Evolutionary conservation across 2,797 vertebrate genomes (phyloP).

Genomic region (Poeciliopsis presidionis): DNA sequence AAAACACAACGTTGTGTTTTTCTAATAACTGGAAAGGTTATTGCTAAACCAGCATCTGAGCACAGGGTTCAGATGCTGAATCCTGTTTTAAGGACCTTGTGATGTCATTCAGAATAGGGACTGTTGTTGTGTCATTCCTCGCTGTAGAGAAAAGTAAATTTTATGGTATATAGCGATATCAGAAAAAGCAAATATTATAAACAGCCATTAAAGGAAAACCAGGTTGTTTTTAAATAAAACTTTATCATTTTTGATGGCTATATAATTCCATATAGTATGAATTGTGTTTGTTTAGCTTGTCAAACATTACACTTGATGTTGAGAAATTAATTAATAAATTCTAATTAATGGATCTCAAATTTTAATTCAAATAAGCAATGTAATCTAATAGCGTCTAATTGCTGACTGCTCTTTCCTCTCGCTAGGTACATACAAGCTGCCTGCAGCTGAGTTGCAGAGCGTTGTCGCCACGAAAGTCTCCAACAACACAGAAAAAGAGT

Average conservation of each 20-base stretch:
- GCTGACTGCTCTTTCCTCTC: too few species aligned
- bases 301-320: neutral
- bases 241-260: neutral
- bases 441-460: too few species aligned
- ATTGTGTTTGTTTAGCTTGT: neutral
- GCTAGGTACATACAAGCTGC: too few species aligned
- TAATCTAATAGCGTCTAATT: too few species aligned
- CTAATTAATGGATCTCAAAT: neutral
- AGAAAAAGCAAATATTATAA: neutral
- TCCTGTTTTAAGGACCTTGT: neutral
- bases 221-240: neutral
- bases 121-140: neutral
- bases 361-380: neutral
- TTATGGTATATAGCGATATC: neutral
- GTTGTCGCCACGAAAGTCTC: too few species aligned
- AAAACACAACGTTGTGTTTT: slow-evolving; percentile 32
- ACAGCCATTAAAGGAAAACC: neutral
- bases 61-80: neutral
- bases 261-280: neutral
- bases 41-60: slow-evolving; percentile 8
- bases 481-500: too few species aligned
- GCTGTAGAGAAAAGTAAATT: neutral
- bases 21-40: slow-evolving; percentile 22
- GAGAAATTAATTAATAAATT: neutral
- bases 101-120: neutral